These are phyloP conservation scores for Telmatherina bonti DNA, from an alignment of 2,797 vertebrate species.

Conservation along the genomic window DNA sequence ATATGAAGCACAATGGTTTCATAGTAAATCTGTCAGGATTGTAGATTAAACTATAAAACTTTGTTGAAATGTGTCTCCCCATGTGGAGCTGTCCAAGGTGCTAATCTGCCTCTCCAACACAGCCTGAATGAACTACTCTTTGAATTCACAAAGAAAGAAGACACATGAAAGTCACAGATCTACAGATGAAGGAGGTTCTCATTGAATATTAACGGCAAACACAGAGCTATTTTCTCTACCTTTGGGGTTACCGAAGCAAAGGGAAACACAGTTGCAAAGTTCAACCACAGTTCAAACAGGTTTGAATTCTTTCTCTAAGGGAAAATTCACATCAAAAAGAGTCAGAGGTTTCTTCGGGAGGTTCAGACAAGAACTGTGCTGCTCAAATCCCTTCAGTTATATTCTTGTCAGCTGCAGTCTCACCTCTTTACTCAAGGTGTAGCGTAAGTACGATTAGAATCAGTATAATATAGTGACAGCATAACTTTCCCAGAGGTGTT, in stretches of 20 bases:
- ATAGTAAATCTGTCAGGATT: not conserved
- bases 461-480: slow-evolving; percentile 17
- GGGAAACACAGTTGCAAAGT: slow-evolving; percentile 53
- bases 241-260: slow-evolving; percentile 35
- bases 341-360: slow-evolving; percentile 32
- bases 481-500: slow-evolving; percentile 3
- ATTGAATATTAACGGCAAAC: slow-evolving; percentile 61
- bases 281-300: slow-evolving; percentile 62
- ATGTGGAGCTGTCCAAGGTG: slow-evolving; percentile 38
- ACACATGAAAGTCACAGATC: slow-evolving; percentile 53
- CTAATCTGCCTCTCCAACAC: slow-evolving; percentile 17
- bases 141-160: slow-evolving; percentile 35
- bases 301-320: slow-evolving; percentile 43
- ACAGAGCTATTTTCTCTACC: slow-evolving; percentile 33
- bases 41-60: not conserved
- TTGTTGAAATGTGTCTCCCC: not conserved
- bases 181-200: slow-evolving; percentile 46
- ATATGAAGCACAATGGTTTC: not conserved
- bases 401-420: slow-evolving; percentile 23
- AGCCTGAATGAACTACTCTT: slow-evolving; percentile 12
- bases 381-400: slow-evolving; percentile 41
- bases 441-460: slow-evolving; percentile 20
- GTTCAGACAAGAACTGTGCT: slow-evolving; percentile 34
- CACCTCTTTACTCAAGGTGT: slow-evolving; percentile 29
- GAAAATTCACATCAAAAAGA: slow-evolving; percentile 39